phyloP scores from a whole-genome alignment of 2,113 vertebrate species.

The Halichoerus grypus region DNA sequence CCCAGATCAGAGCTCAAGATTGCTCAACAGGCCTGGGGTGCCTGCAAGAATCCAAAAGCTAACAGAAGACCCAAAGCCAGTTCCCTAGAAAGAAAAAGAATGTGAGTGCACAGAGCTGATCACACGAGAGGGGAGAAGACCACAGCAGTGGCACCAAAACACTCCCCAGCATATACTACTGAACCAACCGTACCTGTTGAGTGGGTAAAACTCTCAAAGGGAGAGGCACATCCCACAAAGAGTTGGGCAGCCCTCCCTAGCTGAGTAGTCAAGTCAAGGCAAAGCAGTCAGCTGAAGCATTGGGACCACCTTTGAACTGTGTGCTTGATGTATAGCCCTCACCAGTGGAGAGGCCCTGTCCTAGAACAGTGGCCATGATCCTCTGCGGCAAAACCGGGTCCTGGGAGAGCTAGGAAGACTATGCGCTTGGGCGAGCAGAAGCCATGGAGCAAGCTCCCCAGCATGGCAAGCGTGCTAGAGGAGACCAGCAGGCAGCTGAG shows the following conservation, averaged over 20 bases:
- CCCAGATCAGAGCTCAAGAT: not conserved
- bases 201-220: not conserved
- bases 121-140: not conserved
- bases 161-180: not conserved
- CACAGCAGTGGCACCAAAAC: not conserved
- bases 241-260: not conserved
- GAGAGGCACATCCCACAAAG: not conserved
- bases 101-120: not conserved
- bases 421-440: not conserved
- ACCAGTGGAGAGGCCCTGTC: not conserved
- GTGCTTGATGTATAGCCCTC: not conserved
- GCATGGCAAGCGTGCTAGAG: not conserved
- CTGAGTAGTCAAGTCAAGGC: not conserved
- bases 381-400: not conserved
- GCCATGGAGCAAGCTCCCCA: not conserved
- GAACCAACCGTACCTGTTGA: not conserved
- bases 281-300: not conserved
- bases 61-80: constrained; percentile 15
- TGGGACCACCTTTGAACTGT: not conserved
- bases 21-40: not conserved
- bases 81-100: not conserved
- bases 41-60: not conserved
- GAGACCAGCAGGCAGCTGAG: not conserved
- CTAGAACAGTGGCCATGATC: not conserved
- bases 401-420: not conserved